phyloP scores from a whole-genome alignment of 2,888 invertebrate species.

The Dinocampus coccinellae region DNA sequence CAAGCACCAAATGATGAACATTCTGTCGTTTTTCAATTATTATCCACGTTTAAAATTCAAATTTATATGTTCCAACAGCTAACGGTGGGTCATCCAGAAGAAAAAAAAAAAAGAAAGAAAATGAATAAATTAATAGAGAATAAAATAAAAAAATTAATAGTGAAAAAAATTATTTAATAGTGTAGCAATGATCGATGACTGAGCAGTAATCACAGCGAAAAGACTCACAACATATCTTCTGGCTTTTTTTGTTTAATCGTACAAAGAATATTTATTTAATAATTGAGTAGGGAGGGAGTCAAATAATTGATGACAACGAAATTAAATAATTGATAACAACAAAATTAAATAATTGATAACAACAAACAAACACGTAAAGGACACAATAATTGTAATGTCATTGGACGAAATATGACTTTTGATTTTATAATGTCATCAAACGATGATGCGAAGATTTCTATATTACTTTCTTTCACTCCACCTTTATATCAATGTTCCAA shows the following conservation, averaged over 20 bases:
- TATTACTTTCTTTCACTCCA: neutral
- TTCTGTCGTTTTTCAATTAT: neutral
- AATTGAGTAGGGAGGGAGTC: neutral
- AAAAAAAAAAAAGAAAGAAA: neutral
- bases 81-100: neutral
- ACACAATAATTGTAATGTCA: neutral
- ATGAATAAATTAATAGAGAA: too few species aligned
- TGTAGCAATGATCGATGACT: neutral
- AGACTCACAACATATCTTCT: neutral
- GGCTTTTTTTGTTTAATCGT: neutral
- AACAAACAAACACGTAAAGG: neutral
- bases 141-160: neutral
- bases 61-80: neutral
- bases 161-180: neutral
- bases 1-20: slow-evolving; percentile 10
- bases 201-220: neutral
- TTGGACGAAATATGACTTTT: neutral
- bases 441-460: neutral
- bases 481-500: neutral
- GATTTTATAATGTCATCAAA: neutral
- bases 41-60: neutral
- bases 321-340: neutral
- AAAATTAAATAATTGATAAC: neutral
- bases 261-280: neutral
- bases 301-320: neutral